Percentiles rank a stretch among this genome's conserved stretches.
These are phyloP conservation scores for Eupithecia vulgata DNA, from an alignment of 2,888 invertebrate species.

Conservation along the genomic window DNA sequence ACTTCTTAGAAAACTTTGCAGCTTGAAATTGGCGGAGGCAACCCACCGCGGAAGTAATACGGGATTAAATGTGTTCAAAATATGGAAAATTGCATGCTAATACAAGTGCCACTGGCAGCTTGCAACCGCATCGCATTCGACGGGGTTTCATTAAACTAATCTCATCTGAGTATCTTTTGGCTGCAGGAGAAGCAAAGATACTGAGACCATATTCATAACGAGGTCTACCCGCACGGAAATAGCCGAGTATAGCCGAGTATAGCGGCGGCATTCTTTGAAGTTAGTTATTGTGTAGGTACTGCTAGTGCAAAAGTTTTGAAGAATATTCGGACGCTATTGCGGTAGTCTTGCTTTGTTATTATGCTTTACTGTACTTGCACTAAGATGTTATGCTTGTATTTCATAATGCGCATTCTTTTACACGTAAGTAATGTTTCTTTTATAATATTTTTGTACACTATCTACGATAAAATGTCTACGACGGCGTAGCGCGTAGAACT, in stretches of 20 bases:
- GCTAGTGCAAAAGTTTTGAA: slow-evolving; percentile 3
- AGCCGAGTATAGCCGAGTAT: slow-evolving; percentile 9
- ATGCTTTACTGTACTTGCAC: background rate
- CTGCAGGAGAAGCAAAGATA: slow-evolving; percentile 51
- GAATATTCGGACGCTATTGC: slow-evolving; percentile 6
- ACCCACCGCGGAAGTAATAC: slow-evolving; percentile 40
- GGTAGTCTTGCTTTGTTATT: slow-evolving; percentile 7
- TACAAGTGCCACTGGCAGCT: slow-evolving; percentile 64
- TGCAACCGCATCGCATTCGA: slow-evolving; percentile 50
- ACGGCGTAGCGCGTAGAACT: background rate
- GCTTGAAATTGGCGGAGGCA: slow-evolving; percentile 29
- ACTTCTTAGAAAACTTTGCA: slow-evolving; percentile 3
- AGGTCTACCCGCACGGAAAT: slow-evolving; percentile 33
- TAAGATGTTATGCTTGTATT: slow-evolving; percentile 3
- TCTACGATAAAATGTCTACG: background rate
- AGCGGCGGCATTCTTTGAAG: slow-evolving; percentile 6
- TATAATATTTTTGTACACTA: background rate
- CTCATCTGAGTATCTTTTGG: slow-evolving; percentile 61
- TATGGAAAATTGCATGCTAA: slow-evolving; percentile 76
- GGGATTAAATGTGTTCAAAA: slow-evolving; percentile 64
- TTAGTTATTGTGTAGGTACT: background rate
- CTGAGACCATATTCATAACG: slow-evolving; percentile 38
- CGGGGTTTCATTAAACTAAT: slow-evolving; percentile 64
- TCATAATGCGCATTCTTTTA: background rate
- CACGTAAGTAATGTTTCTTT: background rate